Evolutionary conservation across 2,888 invertebrate species (phyloP).

Genomic region (Heliconius hortense): DNA sequence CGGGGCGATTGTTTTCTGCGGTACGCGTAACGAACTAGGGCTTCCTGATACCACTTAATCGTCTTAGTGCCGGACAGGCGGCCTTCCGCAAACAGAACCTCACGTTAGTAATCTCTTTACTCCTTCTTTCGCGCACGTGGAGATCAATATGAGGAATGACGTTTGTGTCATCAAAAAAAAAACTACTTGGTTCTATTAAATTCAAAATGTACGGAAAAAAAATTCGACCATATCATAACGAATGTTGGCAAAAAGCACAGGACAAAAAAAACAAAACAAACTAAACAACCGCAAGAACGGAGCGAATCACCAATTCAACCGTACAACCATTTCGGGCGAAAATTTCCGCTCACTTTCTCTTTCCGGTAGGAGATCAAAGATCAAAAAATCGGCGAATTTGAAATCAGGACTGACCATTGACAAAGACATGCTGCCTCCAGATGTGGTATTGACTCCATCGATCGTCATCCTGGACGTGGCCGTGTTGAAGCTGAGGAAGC

Average conservation of each 20-base stretch:
- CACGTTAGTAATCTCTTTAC: slow-evolving; percentile 28
- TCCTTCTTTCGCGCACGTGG: slow-evolving; percentile 28
- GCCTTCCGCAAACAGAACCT: slow-evolving; percentile 31
- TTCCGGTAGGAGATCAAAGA: slow-evolving; percentile 54
- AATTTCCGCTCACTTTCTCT: slow-evolving; percentile 70
- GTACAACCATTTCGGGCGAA: slow-evolving; percentile 55
- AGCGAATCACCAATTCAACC: slow-evolving; percentile 43
- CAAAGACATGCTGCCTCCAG: slow-evolving; percentile 90
- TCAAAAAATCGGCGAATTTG: slow-evolving; percentile 22
- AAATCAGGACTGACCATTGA: slow-evolving; percentile 84
- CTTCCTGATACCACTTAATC: slow-evolving; percentile 38
- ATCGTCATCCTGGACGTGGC: slow-evolving; percentile 83
- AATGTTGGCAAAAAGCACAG: slow-evolving; percentile 3
- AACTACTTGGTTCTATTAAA: background rate
- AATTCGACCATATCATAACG: background rate
- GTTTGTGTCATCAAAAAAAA: background rate
- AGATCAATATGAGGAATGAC: slow-evolving; percentile 16
- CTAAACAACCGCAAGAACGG: slow-evolving; percentile 49
- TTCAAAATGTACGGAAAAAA: background rate
- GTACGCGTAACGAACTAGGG: slow-evolving; percentile 28
- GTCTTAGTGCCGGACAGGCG: slow-evolving; percentile 31
- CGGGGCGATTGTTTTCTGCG: slow-evolving; percentile 13
- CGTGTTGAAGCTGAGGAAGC: slow-evolving; percentile 84
- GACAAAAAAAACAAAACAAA: background rate
- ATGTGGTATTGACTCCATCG: slow-evolving; percentile 90